Conservation (phyloP, 2,797 vertebrate species). For the Arrhamphus sclerolepis region DNA sequence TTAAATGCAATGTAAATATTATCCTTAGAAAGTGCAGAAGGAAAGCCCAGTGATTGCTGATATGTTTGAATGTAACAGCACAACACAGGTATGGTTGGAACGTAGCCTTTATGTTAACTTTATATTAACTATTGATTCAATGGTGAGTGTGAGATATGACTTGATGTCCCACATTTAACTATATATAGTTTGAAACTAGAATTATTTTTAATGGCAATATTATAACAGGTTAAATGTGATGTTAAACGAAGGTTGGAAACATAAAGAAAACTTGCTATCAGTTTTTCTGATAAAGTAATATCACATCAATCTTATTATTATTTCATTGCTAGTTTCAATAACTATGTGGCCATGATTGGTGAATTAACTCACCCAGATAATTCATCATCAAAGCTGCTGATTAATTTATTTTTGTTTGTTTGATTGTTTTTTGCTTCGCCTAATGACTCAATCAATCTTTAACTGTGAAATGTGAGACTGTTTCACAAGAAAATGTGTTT, state of each 20-base stretch:
- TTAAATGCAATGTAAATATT: conserved; percentile 58
- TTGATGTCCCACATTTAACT: no score
- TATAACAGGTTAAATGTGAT: no score
- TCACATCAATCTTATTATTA: neutral
- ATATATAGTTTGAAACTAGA: no score
- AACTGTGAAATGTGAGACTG: neutral
- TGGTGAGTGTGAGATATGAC: no score
- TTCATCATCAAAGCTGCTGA: neutral
- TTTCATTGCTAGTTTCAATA: neutral
- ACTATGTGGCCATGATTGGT: neutral
- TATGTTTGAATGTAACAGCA: conserved; percentile 2
- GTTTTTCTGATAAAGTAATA: neutral
- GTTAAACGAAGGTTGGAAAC: no score
- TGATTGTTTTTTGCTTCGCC: neutral
- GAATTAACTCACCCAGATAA: conserved; percentile 1
- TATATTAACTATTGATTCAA: no score
- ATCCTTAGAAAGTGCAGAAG: conserved; percentile 7
- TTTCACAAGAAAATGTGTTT: neutral
- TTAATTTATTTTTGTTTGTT: no score
- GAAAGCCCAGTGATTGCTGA: conserved; percentile 18
- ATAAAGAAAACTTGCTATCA: no score
- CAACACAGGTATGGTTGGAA: conserved; percentile 11
- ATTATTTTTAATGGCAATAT: no score
- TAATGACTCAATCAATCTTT: fast-evolving
- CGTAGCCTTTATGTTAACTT: neutral